phyloP scores from a whole-genome alignment of 2,797 vertebrate species.

The Anableps anableps region DNA sequence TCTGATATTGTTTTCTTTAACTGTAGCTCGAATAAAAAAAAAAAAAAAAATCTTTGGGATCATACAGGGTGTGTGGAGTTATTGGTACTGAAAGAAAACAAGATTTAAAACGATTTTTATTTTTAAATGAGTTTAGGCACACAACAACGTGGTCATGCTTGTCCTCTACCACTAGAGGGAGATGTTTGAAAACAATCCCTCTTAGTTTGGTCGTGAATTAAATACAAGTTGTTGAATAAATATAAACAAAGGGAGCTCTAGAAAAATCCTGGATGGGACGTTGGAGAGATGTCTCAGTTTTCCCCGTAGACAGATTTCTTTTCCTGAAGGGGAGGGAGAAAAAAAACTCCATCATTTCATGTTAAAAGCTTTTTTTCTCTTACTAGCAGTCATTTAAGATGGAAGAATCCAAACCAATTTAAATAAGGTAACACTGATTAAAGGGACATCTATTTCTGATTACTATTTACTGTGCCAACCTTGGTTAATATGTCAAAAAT shows the following conservation, averaged over 20 bases:
- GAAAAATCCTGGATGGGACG: not conserved
- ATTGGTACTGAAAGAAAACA: not conserved
- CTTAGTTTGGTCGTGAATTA: slow-evolving; percentile 13
- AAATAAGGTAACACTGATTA: not conserved
- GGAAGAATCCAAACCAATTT: too few species aligned
- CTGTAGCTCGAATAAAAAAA: slow-evolving; percentile 77
- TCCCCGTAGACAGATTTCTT: slow-evolving; percentile 56
- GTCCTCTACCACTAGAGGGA: slow-evolving; percentile 68
- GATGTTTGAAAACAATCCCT: slow-evolving; percentile 29
- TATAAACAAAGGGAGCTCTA: slow-evolving; percentile 3
- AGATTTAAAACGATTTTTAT: slow-evolving; percentile 9
- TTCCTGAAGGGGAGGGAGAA: slow-evolving; percentile 63
- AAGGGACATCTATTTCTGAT: not conserved
- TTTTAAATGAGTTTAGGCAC: slow-evolving; percentile 43
- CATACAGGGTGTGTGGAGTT: slow-evolving; percentile 27
- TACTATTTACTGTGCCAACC: not conserved
- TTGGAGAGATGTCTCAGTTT: slow-evolving; percentile 2
- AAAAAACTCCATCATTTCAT: not conserved
- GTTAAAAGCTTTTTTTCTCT: too few species aligned
- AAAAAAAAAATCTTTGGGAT: slow-evolving; percentile 84
- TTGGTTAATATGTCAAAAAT: not conserved
- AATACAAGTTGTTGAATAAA: slow-evolving; percentile 46
- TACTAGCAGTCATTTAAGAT: too few species aligned
- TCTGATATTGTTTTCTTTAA: slow-evolving; percentile 87
- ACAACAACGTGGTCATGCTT: slow-evolving; percentile 57